A percentile compares a stretch with the other conserved stretches of the same genome.
Conservation (phyloP, 2,113 vertebrate genomes). For the Caloenas nicobarica region DNA sequence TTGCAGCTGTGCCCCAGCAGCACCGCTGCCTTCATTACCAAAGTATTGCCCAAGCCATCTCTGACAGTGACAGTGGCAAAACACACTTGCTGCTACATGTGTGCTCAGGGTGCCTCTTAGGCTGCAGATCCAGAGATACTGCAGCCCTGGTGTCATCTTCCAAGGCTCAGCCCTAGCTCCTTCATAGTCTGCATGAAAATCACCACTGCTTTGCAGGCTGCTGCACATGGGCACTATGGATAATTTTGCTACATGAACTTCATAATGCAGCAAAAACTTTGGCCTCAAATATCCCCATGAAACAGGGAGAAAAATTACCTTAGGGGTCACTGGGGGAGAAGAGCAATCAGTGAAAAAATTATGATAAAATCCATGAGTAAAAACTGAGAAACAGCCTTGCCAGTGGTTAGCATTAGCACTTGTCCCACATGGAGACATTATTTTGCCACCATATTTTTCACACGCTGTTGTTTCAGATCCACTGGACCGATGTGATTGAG, state of each 20-base stretch:
- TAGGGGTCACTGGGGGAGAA: neutral
- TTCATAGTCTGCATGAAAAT: neutral
- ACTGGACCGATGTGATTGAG: neutral
- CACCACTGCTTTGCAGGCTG: neutral
- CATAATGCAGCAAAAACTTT: neutral
- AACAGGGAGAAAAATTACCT: neutral
- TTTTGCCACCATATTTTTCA: constrained; percentile 28
- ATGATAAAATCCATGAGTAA: neutral
- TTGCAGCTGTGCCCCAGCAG: neutral
- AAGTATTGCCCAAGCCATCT: neutral
- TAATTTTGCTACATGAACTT: neutral
- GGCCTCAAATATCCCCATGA: neutral
- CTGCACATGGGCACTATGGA: fast-evolving
- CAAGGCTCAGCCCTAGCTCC: neutral
- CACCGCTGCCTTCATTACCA: neutral
- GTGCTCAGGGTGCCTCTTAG: neutral
- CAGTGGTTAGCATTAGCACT: neutral
- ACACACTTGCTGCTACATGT: fast-evolving
- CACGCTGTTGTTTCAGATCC: neutral
- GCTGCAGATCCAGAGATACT: neutral
- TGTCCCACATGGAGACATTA: neutral
- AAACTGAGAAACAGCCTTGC: neutral
- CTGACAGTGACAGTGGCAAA: neutral
- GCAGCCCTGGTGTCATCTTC: neutral
- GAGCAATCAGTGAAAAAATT: neutral